Conservation (phyloP, 2,888 invertebrate species). For the Ectemnius lituratus region DNA sequence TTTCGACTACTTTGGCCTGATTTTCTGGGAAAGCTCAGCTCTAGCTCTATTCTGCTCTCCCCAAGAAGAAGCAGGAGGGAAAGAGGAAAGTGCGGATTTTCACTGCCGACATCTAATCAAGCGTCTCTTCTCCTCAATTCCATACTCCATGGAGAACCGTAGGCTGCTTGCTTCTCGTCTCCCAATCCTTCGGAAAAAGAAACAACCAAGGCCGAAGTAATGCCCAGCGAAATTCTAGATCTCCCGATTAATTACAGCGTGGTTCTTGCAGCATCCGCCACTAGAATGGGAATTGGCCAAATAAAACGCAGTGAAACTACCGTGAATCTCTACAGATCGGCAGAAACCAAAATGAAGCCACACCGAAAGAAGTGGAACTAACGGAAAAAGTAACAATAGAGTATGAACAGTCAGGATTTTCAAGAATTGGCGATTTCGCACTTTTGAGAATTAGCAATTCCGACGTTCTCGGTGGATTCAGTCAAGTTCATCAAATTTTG, state of each 20-base stretch:
- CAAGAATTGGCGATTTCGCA: neutral
- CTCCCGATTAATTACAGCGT: conserved; percentile 45
- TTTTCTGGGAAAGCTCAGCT: neutral
- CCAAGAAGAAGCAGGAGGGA: neutral
- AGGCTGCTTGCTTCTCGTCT: neutral
- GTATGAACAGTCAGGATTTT: neutral
- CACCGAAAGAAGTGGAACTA: neutral
- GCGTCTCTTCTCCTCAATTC: neutral
- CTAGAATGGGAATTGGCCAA: neutral
- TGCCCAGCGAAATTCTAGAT: conserved; percentile 22
- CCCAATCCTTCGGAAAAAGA: conserved; percentile 6
- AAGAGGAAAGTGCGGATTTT: neutral
- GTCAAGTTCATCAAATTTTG: neutral
- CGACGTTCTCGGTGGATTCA: neutral
- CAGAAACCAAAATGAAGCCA: neutral
- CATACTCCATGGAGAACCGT: conserved; percentile 13
- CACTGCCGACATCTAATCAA: conserved; percentile 17
- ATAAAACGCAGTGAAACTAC: neutral
- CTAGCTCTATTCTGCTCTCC: neutral
- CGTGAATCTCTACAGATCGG: no score
- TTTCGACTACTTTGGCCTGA: conserved; percentile 7
- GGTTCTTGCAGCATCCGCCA: conserved; percentile 22
- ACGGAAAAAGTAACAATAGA: neutral
- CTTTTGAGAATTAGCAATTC: conserved; percentile 10
- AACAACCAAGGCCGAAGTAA: conserved; percentile 11